Evolutionary conservation across 1,140 invertebrate genomes (phyloP).

Genomic region (Maniola jurtina): DNA sequence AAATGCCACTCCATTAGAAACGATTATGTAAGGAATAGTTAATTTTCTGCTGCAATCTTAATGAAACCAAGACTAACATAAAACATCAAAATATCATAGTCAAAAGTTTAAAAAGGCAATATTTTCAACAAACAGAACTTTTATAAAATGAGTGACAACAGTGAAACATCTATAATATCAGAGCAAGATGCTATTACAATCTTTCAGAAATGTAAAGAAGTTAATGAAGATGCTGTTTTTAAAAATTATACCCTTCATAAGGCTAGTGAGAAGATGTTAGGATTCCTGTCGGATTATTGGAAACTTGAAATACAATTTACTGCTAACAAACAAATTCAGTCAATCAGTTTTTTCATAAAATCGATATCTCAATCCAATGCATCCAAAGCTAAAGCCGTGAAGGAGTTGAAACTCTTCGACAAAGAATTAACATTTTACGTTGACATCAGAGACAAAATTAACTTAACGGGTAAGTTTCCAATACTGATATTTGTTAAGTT

Average conservation of each 20-base stretch:
- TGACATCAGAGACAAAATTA: constrained; percentile 43
- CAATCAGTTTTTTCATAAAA: constrained; percentile 61
- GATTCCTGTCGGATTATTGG: constrained; percentile 64
- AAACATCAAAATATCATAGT: not conserved
- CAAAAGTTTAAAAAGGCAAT: not conserved
- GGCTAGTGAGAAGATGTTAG: constrained; percentile 66
- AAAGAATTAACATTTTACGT: constrained; percentile 60
- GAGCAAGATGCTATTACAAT: constrained; percentile 49
- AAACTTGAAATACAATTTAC: constrained; percentile 49
- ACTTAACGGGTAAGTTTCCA: constrained; percentile 44
- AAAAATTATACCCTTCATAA: constrained; percentile 42
- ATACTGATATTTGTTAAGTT: constrained; percentile 11
- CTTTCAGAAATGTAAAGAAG: constrained; percentile 36
- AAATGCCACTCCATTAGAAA: not conserved
- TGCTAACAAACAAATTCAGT: constrained; percentile 33
- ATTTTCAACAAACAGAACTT: not conserved
- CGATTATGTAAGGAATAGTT: not conserved
- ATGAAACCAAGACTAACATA: not conserved
- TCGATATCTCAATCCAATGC: constrained; percentile 50
- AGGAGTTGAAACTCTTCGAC: constrained; percentile 53
- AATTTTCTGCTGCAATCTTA: not conserved
- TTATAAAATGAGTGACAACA: constrained; percentile 7
- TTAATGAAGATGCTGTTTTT: constrained; percentile 28
- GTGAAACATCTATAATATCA: constrained; percentile 37
- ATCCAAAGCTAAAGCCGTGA: constrained; percentile 62